These are phyloP conservation scores for Trichomalopsis sarcophagae DNA, from an alignment of 1,140 invertebrate species.

Conservation along the genomic window DNA sequence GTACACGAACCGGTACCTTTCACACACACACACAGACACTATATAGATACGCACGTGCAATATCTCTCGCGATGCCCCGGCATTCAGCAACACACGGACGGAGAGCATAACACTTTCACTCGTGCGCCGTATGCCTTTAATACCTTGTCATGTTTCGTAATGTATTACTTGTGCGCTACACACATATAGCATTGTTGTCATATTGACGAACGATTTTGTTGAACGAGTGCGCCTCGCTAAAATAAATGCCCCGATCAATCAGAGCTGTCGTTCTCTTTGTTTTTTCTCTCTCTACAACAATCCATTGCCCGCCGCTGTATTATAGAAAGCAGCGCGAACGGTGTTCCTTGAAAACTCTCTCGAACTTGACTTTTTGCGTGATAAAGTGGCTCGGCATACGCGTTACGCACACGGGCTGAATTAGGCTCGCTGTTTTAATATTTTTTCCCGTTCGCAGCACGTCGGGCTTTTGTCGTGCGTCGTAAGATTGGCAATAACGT, in stretches of 20 bases:
- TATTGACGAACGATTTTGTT: constrained; percentile 40
- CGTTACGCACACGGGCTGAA: neutral
- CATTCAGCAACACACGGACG: too few species aligned
- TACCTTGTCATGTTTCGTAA: constrained; percentile 33
- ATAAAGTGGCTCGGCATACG: neutral
- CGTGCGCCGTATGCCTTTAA: constrained; percentile 9
- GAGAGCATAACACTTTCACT: constrained; percentile 7
- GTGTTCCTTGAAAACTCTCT: neutral
- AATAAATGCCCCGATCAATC: constrained; percentile 42
- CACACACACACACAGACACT: too few species aligned
- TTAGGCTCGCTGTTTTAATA: neutral
- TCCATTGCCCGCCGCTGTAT: neutral
- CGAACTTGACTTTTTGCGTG: neutral
- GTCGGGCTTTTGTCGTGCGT: neutral
- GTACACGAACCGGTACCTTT: too few species aligned
- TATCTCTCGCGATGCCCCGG: too few species aligned
- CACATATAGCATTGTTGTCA: constrained; percentile 32
- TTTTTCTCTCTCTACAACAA: neutral
- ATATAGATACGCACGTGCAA: too few species aligned
- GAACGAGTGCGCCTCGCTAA: neutral
- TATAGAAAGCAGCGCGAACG: neutral
- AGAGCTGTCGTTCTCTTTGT: neutral
- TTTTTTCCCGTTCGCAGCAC: too few species aligned
- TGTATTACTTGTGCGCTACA: constrained; percentile 17
- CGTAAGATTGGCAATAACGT: neutral